A percentile compares a stretch with the other conserved stretches of the same genome.
phyloP scores from a whole-genome alignment of 2,113 vertebrate species.

The Candoia aspera region DNA sequence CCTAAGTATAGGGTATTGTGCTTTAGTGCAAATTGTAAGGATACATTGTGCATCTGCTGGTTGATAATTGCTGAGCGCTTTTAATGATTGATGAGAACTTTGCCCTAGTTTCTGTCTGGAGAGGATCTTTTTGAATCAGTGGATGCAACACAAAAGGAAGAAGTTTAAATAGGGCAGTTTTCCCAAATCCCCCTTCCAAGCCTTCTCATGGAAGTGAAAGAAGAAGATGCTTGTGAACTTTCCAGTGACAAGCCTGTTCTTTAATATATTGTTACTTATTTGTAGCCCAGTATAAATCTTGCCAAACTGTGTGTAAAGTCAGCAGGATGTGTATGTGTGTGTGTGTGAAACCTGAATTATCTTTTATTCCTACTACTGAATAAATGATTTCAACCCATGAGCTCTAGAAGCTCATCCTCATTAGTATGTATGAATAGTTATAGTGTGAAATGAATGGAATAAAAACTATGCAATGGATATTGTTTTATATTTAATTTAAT shows the following conservation, averaged over 20 bases:
- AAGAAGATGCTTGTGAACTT: conserved; percentile 63
- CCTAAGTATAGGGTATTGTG: conserved; percentile 45
- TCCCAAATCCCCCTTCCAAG: conserved; percentile 55
- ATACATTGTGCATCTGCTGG: conserved; percentile 52
- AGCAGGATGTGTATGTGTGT: conserved; percentile 52
- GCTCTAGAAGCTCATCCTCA: conserved; percentile 56
- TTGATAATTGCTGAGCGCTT: conserved; percentile 57
- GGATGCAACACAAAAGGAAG: conserved; percentile 47
- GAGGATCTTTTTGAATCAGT: conserved; percentile 61
- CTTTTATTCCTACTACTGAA: conserved; percentile 63
- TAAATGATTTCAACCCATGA: conserved; percentile 65
- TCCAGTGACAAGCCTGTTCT: conserved; percentile 49
- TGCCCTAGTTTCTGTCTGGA: conserved; percentile 63
- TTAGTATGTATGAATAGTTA: conserved; percentile 67
- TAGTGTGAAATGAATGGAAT: conserved; percentile 57
- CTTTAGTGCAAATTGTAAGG: conserved; percentile 42
- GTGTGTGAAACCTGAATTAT: conserved; percentile 62
- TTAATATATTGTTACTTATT: conserved; percentile 74
- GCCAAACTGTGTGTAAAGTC: conserved; percentile 70
- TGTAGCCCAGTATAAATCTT: conserved; percentile 73
- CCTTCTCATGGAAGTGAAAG: conserved; percentile 60
- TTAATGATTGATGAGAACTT: conserved; percentile 67
- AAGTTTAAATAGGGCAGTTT: conserved; percentile 45
- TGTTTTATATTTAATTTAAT: conserved; percentile 66
- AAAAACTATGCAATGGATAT: conserved; percentile 67